Evolutionary conservation across 2,888 invertebrate species (phyloP), one percentile per base, ranked within the genome.

Genomic region (Calephelis perditalis): DNA sequence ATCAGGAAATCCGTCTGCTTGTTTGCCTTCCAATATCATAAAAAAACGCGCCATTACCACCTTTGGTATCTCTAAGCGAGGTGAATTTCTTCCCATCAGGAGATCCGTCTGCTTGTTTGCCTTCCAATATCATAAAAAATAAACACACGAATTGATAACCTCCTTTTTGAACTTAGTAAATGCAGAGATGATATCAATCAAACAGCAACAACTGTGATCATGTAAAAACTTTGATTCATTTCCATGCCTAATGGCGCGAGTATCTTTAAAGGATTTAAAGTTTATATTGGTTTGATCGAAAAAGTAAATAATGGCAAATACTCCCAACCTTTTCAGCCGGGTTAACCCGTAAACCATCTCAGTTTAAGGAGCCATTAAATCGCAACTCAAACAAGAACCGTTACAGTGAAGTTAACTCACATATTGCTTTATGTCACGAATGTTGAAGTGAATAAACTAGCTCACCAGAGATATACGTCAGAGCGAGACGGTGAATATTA

Each of bases 371-470:
- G 86, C 88, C 90, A 89, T 90, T 89, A 90, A 89, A 90, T 89
- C 86, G 88, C 89, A 88, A 90, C 87, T 89, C 87, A 88, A 89
- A 90, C 90, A 88, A 88, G 87, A 86, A 82, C 86, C 84, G 88
- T 89, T 89, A 88, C 86, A 86, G 77, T 81, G 86, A 87, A 89
- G 87, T 89, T 86, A 87, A 88, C 88, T 89, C 88, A 87, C 88
- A 89, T 89, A 90, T 89, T 88, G 89, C 88, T 87, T 88, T 89
- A 88, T 89, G 90, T 90, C 90, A 89, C 89, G 90, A 90, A 88
- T 81, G 88, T 71, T 84, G 77, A 85, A 86, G 82, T 79, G 86
- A 79, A 83, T 77, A 72, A 82, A 78, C 79, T 77, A 77, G 77
- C 80, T 80, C 73, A 78, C 80, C 75, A 75, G 79, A 78, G 80